These are phyloP conservation scores for Bombus waltoni DNA, from an alignment of 1,140 invertebrate species.

Conservation along the genomic window DNA sequence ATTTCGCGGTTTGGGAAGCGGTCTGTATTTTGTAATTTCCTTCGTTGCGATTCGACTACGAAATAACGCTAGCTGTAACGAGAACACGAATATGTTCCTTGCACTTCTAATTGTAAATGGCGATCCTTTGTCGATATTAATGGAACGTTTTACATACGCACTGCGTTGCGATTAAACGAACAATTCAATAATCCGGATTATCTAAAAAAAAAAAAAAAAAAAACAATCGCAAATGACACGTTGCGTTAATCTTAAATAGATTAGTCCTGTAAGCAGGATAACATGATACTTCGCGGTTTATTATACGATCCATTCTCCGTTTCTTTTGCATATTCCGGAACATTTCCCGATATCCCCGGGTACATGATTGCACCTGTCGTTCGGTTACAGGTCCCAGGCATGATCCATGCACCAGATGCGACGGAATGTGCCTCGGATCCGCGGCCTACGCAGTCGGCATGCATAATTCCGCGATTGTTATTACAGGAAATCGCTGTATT, in stretches of 20 bases:
- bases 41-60: background rate
- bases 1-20: constrained; percentile 13
- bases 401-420: constrained; percentile 38
- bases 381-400: background rate
- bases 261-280: too few species aligned
- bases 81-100: background rate
- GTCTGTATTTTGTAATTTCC: background rate
- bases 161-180: too few species aligned
- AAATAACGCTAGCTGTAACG: too few species aligned
- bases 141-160: too few species aligned
- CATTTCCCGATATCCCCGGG: background rate
- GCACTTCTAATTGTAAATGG: background rate
- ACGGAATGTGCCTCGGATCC: constrained; percentile 1
- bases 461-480: constrained; percentile 46
- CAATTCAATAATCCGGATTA: too few species aligned
- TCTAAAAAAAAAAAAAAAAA: too few species aligned
- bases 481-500: constrained; percentile 48
- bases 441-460: constrained; percentile 27
- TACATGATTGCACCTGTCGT: background rate
- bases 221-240: too few species aligned
- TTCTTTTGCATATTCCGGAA: background rate
- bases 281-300: background rate
- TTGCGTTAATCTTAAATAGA: too few species aligned
- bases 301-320: background rate
- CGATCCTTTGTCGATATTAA: too few species aligned